These are phyloP conservation scores for Phrynocephalus guinanensis DNA, from an alignment of 2,797 vertebrate species.

Conservation along the genomic window DNA sequence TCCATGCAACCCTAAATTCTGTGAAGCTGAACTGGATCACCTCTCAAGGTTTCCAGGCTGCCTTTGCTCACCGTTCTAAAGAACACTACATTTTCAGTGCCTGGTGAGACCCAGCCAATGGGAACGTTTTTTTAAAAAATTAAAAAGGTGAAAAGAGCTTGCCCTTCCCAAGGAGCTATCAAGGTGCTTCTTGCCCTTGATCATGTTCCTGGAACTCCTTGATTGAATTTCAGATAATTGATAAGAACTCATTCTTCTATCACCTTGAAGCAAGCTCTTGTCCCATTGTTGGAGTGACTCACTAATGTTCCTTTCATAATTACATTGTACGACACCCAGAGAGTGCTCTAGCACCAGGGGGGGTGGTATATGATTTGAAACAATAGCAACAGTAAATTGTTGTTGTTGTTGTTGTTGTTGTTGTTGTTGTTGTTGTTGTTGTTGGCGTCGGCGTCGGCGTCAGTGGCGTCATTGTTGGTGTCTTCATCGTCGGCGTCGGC, in stretches of 20 bases:
- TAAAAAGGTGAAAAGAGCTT: constrained; percentile 56
- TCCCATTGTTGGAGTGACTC: constrained; percentile 36
- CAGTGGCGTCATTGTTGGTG: too few relatives aligned
- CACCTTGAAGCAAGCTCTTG: constrained; percentile 50
- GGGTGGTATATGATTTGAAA: too few relatives aligned
- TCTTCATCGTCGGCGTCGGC: too few relatives aligned
- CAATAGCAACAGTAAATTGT: too few relatives aligned
- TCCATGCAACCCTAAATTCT: fast-evolving
- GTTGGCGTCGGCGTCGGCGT: too few relatives aligned
- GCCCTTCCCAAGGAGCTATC: constrained; percentile 53
- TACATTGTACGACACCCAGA: too few relatives aligned
- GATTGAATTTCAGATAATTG: constrained; percentile 68
- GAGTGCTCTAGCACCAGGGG: too few relatives aligned
- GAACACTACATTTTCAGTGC: constrained; percentile 45
- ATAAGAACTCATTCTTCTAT: constrained; percentile 68
- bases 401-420: too few relatives aligned
- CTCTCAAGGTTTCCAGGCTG: background rate
- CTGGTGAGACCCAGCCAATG: constrained; percentile 51
- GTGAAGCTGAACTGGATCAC: background rate
- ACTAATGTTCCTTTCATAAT: background rate
- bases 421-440: too few relatives aligned
- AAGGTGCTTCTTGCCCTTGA: constrained; percentile 51
- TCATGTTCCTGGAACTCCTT: constrained; percentile 64
- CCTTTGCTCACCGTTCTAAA: constrained; percentile 44
- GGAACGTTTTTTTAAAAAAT: constrained; percentile 41